A percentile compares a stretch with the other conserved stretches of the same genome.
Conservation (phyloP, 2,888 invertebrate species). For the Argyresthia albistria region DNA sequence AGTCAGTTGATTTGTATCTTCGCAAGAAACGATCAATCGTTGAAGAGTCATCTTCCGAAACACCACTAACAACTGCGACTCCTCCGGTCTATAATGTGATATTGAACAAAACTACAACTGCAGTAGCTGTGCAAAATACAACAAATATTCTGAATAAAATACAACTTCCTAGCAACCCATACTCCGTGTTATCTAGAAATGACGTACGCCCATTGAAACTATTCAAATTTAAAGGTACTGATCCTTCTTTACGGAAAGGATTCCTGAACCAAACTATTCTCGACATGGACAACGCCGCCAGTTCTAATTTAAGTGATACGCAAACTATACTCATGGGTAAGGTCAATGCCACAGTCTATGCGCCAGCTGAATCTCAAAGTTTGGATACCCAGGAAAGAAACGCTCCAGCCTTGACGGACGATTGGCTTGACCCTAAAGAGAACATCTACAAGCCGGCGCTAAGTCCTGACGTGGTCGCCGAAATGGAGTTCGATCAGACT, state of each 20-base stretch:
- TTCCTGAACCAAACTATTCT: slow-evolving; percentile 57
- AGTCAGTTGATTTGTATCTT: slow-evolving; percentile 52
- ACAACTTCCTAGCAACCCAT: slow-evolving; percentile 27
- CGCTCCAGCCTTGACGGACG: slow-evolving; percentile 40
- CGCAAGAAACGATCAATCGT: slow-evolving; percentile 43
- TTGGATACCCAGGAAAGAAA: slow-evolving; percentile 37
- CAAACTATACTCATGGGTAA: slow-evolving; percentile 41
- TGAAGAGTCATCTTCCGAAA: not conserved
- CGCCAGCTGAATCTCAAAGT: slow-evolving; percentile 26
- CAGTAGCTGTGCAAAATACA: not conserved
- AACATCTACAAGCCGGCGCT: slow-evolving; percentile 32
- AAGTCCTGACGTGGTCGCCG: slow-evolving; percentile 46
- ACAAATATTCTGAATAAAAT: slow-evolving; percentile 2
- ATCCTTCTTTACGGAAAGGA: slow-evolving; percentile 27
- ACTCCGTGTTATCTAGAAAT: slow-evolving; percentile 35
- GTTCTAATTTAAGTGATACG: slow-evolving; percentile 27
- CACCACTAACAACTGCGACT: slow-evolving; percentile 10
- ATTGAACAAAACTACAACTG: slow-evolving; percentile 24
- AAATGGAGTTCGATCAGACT: slow-evolving; percentile 53
- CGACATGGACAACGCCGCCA: slow-evolving; percentile 35
- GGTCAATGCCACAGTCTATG: slow-evolving; percentile 38
- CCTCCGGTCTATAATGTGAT: slow-evolving; percentile 36
- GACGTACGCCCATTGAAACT: slow-evolving; percentile 34
- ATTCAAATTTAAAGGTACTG: slow-evolving; percentile 17
- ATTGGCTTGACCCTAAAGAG: slow-evolving; percentile 45